phyloP scores from a whole-genome alignment of 2,113 vertebrate genomes.

The Pelusios castaneus region DNA sequence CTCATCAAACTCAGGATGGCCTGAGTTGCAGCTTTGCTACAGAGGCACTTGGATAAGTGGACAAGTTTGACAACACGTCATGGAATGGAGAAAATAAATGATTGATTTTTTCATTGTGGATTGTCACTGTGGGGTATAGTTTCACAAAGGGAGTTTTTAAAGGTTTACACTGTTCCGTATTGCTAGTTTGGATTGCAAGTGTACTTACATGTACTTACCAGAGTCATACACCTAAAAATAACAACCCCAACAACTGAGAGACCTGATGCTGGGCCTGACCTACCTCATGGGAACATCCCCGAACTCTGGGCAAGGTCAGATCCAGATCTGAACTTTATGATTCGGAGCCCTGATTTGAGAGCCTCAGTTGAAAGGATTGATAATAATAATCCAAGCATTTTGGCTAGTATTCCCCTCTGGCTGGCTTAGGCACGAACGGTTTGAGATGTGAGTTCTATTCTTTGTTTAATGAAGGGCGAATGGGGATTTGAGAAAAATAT shows the following conservation, averaged over 20 bases:
- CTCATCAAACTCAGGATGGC: neutral
- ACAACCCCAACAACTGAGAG: neutral
- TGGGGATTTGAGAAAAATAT: neutral
- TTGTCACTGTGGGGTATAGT: neutral
- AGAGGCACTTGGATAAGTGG: neutral
- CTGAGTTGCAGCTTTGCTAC: neutral
- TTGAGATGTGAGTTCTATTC: neutral
- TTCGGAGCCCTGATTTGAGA: neutral
- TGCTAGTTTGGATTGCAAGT: neutral
- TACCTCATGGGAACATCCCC: neutral
- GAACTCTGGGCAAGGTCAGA: neutral
- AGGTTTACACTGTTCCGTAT: neutral
- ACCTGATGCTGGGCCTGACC: neutral
- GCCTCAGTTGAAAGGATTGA: neutral
- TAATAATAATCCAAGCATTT: neutral
- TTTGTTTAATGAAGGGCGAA: neutral
- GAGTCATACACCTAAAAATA: neutral
- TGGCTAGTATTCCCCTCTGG: neutral
- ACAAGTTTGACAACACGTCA: neutral
- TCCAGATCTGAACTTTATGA: neutral
- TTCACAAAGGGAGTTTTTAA: neutral
- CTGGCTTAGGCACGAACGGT: neutral
- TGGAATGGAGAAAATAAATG: constrained; percentile 7
- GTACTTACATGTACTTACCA: neutral
- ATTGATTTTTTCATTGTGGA: neutral